Percentiles rank a stretch among this genome's conserved stretches.
Evolutionary conservation across 1,140 invertebrate species (phyloP).

Genomic region (Macrobrachium rosenbergii): DNA sequence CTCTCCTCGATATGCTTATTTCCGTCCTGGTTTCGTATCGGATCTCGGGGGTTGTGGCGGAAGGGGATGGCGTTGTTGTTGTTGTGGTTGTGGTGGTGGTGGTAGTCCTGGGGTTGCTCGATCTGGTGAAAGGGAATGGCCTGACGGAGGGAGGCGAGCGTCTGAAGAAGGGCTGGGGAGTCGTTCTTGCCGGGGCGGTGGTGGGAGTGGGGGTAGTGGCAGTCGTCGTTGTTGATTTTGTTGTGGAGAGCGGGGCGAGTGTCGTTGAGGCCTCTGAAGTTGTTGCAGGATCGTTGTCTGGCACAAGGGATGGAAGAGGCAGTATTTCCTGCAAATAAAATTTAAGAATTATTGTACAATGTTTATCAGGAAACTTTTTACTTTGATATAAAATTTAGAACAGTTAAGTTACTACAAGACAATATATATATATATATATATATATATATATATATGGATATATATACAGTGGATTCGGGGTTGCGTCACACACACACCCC

Average conservation of each 20-base stretch:
- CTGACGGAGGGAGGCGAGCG: background rate
- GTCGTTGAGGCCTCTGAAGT: background rate
- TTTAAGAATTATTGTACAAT: too few species aligned
- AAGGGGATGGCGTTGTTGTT: constrained; percentile 2
- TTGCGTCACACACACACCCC: too few species aligned
- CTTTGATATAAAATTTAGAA: too few species aligned
- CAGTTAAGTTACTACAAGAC: too few species aligned
- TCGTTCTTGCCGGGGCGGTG: background rate
- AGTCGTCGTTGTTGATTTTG: background rate
- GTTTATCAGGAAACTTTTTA: too few species aligned
- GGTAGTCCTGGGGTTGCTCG: background rate
- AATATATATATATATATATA: too few species aligned
- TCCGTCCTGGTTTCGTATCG: constrained; percentile 48
- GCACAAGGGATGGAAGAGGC: background rate
- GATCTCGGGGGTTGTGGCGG: constrained; percentile 41
- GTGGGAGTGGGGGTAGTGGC: constrained; percentile 2
- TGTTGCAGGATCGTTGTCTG: background rate
- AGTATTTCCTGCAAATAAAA: too few species aligned
- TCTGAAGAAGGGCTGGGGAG: background rate
- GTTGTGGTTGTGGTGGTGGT: constrained; percentile 4
- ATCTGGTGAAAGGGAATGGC: background rate
- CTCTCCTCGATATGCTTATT: constrained; percentile 46
- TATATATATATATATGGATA: too few species aligned
- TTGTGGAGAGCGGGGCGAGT: background rate
- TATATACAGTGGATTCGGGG: too few species aligned